Evolutionary conservation across 2,888 invertebrate species (phyloP).

Genomic region (Erebia epiphron): DNA sequence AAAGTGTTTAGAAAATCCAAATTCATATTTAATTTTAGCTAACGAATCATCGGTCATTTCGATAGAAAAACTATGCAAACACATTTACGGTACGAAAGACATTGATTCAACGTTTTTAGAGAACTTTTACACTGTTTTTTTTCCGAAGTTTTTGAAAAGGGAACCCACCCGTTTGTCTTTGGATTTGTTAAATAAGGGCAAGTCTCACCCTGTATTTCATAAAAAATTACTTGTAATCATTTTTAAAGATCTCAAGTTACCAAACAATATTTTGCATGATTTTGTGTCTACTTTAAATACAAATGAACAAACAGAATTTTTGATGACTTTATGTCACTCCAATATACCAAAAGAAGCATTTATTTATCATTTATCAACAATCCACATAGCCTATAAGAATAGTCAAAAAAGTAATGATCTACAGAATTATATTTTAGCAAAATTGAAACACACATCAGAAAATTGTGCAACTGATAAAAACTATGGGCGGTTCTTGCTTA

Average conservation of each 20-base stretch:
- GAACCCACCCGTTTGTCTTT: conserved; percentile 51
- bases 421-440: conserved; percentile 51
- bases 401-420: conserved; percentile 50
- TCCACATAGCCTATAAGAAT: conserved; percentile 59
- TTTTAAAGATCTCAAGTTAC: conserved; percentile 51
- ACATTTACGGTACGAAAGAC: conserved; percentile 47
- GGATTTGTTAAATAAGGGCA: conserved; percentile 55
- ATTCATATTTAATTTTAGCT: conserved; percentile 49
- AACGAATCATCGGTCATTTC: conserved; percentile 45
- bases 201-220: conserved; percentile 46
- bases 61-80: conserved; percentile 52
- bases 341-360: conserved; percentile 53
- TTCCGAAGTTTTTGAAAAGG: conserved; percentile 51
- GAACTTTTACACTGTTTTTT: conserved; percentile 49
- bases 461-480: conserved; percentile 52
- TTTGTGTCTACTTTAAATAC: conserved; percentile 49
- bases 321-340: conserved; percentile 46
- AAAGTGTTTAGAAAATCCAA: conserved; percentile 48
- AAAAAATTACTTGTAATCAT: conserved; percentile 49
- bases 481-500: conserved; percentile 59
- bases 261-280: conserved; percentile 54
- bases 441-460: conserved; percentile 45
- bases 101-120: conserved; percentile 43
- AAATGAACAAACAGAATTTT: conserved; percentile 44
- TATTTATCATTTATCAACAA: conserved; percentile 51